Percentiles rank a stretch among this genome's conserved stretches.
These are phyloP conservation scores for Malthinus seriepunctatus DNA, from an alignment of 2,888 invertebrate genomes.

Conservation along the genomic window DNA sequence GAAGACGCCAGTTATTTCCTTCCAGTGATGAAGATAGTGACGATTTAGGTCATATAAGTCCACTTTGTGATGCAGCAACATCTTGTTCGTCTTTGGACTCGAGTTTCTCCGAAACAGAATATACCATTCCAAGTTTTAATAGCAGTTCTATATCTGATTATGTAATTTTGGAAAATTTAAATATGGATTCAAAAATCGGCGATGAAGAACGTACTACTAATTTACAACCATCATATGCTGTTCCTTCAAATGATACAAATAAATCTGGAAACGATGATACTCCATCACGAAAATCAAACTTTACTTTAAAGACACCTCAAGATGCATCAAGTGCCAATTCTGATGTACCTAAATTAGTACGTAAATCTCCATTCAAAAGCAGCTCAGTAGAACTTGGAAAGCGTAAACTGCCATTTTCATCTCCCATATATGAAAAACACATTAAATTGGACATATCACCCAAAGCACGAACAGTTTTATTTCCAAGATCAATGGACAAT, in stretches of 20 bases:
- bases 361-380: constrained; percentile 44
- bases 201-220: neutral
- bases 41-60: constrained; percentile 63
- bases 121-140: constrained; percentile 22
- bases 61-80: constrained; percentile 50
- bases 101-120: neutral
- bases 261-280: constrained; percentile 31
- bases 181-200: neutral
- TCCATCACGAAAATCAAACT: constrained; percentile 41
- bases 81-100: constrained; percentile 1
- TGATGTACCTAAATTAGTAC: constrained; percentile 44
- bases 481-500: constrained; percentile 45
- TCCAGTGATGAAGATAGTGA: constrained; percentile 46
- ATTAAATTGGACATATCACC: constrained; percentile 42
- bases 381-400: constrained; percentile 19
- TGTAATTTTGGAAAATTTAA: constrained; percentile 30
- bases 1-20: constrained; percentile 67
- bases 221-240: constrained; percentile 1
- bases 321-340: constrained; percentile 43
- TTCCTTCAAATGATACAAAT: constrained; percentile 10
- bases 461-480: constrained; percentile 51
- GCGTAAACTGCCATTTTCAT: constrained; percentile 31
- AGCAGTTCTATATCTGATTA: constrained; percentile 34
- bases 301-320: constrained; percentile 50
- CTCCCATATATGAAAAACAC: constrained; percentile 22